Conservation (phyloP, 2,113 vertebrate species). For the Saguinus imperator region DNA sequence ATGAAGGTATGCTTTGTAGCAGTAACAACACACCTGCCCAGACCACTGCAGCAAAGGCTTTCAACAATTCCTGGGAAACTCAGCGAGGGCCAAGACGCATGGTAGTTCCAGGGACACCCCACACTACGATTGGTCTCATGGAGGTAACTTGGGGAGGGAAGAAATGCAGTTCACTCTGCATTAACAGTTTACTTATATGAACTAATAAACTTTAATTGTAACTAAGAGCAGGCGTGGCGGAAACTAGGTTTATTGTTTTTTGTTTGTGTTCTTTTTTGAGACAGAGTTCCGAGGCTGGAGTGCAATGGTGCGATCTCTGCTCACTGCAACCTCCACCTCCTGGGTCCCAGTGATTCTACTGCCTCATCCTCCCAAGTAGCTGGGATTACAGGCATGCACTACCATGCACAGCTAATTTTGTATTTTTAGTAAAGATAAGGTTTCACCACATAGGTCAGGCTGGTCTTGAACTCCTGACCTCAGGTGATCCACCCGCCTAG, state of each 20-base stretch:
- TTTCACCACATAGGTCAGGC: neutral
- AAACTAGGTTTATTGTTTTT: slow-evolving; percentile 41
- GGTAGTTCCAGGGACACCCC: slow-evolving; percentile 30
- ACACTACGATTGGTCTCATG: neutral
- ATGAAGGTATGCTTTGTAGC: neutral
- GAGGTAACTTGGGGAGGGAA: neutral
- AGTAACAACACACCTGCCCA: neutral
- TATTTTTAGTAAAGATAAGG: too few species aligned
- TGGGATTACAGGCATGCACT: too few species aligned
- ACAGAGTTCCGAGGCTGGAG: neutral
- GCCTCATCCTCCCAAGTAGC: too few species aligned
- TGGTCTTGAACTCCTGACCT: too few species aligned
- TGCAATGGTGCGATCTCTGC: too few species aligned
- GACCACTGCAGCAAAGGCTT: neutral
- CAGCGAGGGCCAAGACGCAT: neutral
- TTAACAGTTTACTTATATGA: slow-evolving; percentile 79
- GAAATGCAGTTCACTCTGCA: slow-evolving; percentile 71
- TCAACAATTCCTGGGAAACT: neutral
- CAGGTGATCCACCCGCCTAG: too few species aligned
- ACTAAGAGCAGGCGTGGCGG: slow-evolving; percentile 75
- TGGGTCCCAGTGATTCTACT: too few species aligned
- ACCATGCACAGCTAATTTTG: too few species aligned
- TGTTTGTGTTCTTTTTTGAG: neutral
- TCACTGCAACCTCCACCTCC: too few species aligned
- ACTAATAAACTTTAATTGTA: slow-evolving; percentile 74